These are phyloP conservation scores for Diploscapter pachys DNA, from an alignment of 1,140 invertebrate genomes.

Conservation along the genomic window DNA sequence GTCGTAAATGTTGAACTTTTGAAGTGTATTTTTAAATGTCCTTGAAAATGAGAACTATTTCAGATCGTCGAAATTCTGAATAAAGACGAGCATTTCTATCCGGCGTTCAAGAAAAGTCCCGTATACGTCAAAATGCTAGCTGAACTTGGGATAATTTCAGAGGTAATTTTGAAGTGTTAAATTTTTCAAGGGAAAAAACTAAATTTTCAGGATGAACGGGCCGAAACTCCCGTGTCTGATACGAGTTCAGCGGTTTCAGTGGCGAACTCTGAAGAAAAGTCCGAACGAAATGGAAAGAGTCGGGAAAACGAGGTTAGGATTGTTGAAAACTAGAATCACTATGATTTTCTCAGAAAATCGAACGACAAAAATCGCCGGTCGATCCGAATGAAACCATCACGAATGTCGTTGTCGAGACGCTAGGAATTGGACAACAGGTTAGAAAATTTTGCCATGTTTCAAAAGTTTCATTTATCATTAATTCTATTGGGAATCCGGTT, in stretches of 20 bases:
- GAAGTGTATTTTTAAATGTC: slow-evolving; percentile 8
- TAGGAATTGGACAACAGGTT: slow-evolving; percentile 53
- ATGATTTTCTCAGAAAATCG: slow-evolving; percentile 11
- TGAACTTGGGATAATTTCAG: slow-evolving; percentile 70
- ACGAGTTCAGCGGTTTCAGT: slow-evolving; percentile 1
- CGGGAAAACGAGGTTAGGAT: slow-evolving; percentile 2
- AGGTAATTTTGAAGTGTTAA: not conserved
- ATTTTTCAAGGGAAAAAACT: not conserved
- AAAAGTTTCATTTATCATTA: not conserved
- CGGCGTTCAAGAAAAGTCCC: slow-evolving; percentile 70
- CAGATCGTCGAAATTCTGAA: slow-evolving; percentile 56
- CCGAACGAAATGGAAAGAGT: not conserved
- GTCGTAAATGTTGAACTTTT: slow-evolving; percentile 27
- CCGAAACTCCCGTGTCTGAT: slow-evolving; percentile 12
- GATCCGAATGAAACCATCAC: slow-evolving; percentile 25
- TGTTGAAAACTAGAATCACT: not conserved
- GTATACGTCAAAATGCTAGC: slow-evolving; percentile 73
- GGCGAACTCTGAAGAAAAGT: too few relatives aligned
- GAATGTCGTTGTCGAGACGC: slow-evolving; percentile 45
- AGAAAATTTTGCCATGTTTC: not conserved
- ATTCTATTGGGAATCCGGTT: not conserved
- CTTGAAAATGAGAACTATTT: not conserved
- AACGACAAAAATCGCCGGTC: not conserved
- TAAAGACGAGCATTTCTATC: slow-evolving; percentile 70
- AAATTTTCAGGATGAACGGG: not conserved